These are phyloP conservation scores for Astyanax mexicanus DNA, from an alignment of 2,797 vertebrate species.

Conservation along the genomic window DNA sequence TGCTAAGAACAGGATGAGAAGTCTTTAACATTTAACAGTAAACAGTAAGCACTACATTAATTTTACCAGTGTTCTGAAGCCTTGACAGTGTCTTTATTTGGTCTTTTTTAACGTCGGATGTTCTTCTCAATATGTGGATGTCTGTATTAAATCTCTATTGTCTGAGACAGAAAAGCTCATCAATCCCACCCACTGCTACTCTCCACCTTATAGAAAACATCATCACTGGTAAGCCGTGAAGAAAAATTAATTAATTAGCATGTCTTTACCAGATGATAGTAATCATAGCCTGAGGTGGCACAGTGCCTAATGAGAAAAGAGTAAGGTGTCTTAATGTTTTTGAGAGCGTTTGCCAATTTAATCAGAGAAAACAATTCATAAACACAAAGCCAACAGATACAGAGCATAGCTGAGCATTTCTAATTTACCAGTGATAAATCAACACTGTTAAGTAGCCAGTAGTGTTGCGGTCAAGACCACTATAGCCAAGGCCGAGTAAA, in stretches of 20 bases:
- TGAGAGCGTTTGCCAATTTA: conserved; percentile 59
- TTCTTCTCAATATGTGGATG: too few relatives aligned
- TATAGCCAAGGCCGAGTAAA: too few relatives aligned
- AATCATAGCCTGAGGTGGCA: conserved; percentile 63
- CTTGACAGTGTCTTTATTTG: too few relatives aligned
- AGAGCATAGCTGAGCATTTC: neutral
- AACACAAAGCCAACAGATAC: neutral
- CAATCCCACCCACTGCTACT: conserved; percentile 42
- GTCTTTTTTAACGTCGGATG: too few relatives aligned
- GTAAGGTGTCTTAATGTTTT: conserved; percentile 57
- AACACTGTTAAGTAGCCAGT: too few relatives aligned
- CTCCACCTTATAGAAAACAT: conserved; percentile 72
- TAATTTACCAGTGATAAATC: too few relatives aligned
- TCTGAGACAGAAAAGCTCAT: neutral
- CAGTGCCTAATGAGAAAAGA: conserved; percentile 61
- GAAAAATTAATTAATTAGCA: conserved; percentile 74
- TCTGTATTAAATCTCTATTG: too few relatives aligned
- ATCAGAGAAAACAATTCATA: conserved; percentile 35
- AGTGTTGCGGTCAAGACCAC: too few relatives aligned
- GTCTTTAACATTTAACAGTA: too few relatives aligned
- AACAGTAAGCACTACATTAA: too few relatives aligned
- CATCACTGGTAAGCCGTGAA: conserved; percentile 69
- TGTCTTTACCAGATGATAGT: conserved; percentile 68
- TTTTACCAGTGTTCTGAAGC: too few relatives aligned
- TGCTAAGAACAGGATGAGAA: too few relatives aligned